Evolutionary conservation across 1,140 invertebrate species (phyloP).

Genomic region (Dreissena rostriformis): DNA sequence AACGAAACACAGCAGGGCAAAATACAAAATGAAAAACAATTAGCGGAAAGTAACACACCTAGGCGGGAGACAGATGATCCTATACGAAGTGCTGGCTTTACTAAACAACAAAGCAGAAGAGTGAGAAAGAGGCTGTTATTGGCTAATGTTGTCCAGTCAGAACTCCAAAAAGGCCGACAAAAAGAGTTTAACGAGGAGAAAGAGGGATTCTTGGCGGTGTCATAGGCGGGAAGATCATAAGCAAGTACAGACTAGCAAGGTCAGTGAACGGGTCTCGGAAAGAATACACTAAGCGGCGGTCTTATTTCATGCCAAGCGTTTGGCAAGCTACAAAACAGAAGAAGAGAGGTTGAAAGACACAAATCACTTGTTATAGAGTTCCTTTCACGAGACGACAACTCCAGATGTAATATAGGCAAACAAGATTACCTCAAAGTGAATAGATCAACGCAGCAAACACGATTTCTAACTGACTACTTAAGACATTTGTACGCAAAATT

Average conservation of each 20-base stretch:
- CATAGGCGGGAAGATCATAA: slow-evolving; percentile 36
- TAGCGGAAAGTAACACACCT: background rate
- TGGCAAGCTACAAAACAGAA: background rate
- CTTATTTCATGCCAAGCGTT: background rate
- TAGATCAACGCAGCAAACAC: slow-evolving; percentile 36
- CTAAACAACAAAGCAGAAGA: background rate
- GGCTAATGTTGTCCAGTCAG: slow-evolving; percentile 21
- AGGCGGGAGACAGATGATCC: background rate
- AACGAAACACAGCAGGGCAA: background rate
- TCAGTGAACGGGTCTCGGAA: background rate
- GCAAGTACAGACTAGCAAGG: slow-evolving; percentile 18
- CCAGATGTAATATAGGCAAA: slow-evolving; percentile 51
- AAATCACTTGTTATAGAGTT: slow-evolving; percentile 37
- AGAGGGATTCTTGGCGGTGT: slow-evolving; percentile 5
- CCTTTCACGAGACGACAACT: slow-evolving; percentile 56
- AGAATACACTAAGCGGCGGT: background rate
- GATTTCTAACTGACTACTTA: slow-evolving; percentile 58
- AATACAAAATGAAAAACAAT: background rate
- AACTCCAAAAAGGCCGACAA: slow-evolving; percentile 6
- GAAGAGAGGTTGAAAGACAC: slow-evolving; percentile 2
- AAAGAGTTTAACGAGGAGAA: background rate
- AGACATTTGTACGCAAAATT: slow-evolving; percentile 50
- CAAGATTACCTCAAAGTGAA: slow-evolving; percentile 27
- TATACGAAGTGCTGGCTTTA: background rate
- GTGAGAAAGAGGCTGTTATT: slow-evolving; percentile 49